Evolutionary conservation across 53 echinoderm and acorn worm genomes (phyloP), one percentile per base, ranked within the genome.

Genomic region (Temnopleurus reevesii): DNA sequence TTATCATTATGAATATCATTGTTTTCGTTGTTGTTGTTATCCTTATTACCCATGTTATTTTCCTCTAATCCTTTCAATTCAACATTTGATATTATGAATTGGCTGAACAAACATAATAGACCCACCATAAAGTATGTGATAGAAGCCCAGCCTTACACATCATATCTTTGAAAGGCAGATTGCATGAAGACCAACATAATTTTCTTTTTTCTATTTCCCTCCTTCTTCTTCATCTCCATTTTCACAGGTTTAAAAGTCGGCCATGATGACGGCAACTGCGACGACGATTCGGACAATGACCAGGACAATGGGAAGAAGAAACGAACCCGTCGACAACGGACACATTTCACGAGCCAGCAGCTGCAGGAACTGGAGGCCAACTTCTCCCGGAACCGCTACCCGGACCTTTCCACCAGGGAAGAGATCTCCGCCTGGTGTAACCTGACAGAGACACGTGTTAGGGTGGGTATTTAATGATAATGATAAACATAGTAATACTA

Each of bases 391-490:
- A 99, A 96, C 77, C 90, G 96, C 54, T 96, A 96, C 79, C 99
- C 96, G 45, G 96, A 96, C 84, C 94, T 96, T 91, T 94, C 99
- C 0, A 96, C 96, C 0, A 77, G 96, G 55, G 96, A 99, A 58
- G 96, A 96, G 89, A 96, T 96, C 59, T 89, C 94, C n/a, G 96
- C 96, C 18, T 99, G 96, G 99, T 96, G 96, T 25, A 99, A 96
- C 76, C 77, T 97, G 46, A 95, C 98, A 10, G 98, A 97, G 76
- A 90, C 95, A n/a, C 63, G 98, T 76, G 98, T 97, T 15, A 90
- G 99, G 93, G 99, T 99, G 85, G 80, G 98, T 91, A 66, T 60
- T 60, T 35, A 53, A 51, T 77, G 55, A 5, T 64, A n/a, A n/a
- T n/a, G n/a, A n/a, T n/a, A n/a, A n/a, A n/a, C n/a, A n/a, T n/a